Conservation (phyloP, 2,113 vertebrate genomes). For the Rhineura floridana region DNA sequence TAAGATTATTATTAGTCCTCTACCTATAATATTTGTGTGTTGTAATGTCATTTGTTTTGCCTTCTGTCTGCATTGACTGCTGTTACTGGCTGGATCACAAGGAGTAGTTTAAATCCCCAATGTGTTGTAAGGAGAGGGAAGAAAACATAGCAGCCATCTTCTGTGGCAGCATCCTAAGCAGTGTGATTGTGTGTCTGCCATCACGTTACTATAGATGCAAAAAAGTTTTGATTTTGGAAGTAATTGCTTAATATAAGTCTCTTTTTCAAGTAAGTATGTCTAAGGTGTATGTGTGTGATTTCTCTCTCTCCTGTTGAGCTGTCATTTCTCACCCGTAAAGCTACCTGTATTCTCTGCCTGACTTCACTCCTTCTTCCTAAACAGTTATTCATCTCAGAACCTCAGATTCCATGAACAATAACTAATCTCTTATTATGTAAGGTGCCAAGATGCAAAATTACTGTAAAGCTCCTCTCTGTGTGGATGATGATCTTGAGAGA, state of each 20-base stretch:
- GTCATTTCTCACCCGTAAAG: background rate
- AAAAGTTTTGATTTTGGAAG: background rate
- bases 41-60: background rate
- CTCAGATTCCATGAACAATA: background rate
- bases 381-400: background rate
- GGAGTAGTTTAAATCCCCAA: background rate
- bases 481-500: slow-evolving; percentile 52
- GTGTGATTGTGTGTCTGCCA: too few species aligned
- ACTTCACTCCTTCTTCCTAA: background rate
- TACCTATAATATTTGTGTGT: background rate
- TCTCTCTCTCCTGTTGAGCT: background rate
- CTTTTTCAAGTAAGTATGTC: background rate
- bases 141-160: background rate
- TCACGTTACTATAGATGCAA: background rate
- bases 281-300: background rate
- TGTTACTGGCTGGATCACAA: background rate
- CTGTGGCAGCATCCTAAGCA: too few species aligned
- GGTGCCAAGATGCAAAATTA: slow-evolving; percentile 46
- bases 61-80: background rate
- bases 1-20: background rate
- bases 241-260: background rate
- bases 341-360: background rate
- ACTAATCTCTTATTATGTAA: slow-evolving; percentile 47
- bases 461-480: slow-evolving; percentile 18
- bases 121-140: background rate